Conservation (phyloP, 2,113 vertebrate species). For the Apteryx owenii region DNA sequence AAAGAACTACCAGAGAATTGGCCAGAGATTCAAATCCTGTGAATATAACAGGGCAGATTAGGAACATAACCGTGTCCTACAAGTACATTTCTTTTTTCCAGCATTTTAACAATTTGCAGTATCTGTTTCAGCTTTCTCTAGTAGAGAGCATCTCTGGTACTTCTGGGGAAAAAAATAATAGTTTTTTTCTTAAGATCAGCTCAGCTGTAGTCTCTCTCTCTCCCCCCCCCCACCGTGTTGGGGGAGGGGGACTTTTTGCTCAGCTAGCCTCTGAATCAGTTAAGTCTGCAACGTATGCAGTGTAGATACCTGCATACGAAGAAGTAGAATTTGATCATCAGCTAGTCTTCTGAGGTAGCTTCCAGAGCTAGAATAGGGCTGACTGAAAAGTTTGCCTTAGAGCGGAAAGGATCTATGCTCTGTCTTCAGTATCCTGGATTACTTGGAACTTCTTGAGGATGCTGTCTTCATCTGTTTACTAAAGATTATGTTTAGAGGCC, state of each 20-base stretch:
- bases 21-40: neutral
- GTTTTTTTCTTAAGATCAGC: neutral
- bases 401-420: fast-evolving
- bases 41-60: neutral
- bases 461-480: neutral
- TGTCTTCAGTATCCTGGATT: neutral
- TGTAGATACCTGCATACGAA: neutral
- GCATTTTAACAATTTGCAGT: neutral
- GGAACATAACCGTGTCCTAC: neutral
- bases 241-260: neutral
- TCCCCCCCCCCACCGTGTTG: no score
- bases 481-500: neutral
- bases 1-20: neutral
- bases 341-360: neutral
- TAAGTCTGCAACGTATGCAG: no score
- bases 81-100: neutral
- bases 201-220: no score
- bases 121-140: neutral
- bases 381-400: neutral
- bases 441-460: neutral
- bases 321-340: neutral
- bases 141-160: neutral
- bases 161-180: neutral
- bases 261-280: neutral
- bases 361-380: neutral